Base-by-base conservation (phyloP, 2,888 invertebrate species). In the Dorcus parallelipipedus region DNA sequence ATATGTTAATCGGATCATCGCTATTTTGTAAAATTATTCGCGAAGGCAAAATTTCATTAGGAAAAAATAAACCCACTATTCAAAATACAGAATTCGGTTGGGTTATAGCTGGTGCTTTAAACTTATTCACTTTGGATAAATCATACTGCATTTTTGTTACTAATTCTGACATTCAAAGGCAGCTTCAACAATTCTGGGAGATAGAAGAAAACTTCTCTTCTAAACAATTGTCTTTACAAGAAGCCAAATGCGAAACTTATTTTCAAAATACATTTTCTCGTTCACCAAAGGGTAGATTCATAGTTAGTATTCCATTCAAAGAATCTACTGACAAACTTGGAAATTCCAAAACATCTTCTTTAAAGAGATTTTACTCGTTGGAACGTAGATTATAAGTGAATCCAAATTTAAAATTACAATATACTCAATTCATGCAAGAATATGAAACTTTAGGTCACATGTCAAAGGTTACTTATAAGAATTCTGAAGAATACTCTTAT, bases 11-110 rank as follows among this genome's bases (percentile, higher is more conserved):
- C 9, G 40, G 40, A n/a, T 9, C 56, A 10, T 45, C 43, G 7
- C n/a, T 60, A 14, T 60, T 60, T 40, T 56, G 54, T 48, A 9
- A 49, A 39, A 7, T 60, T 2, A 10, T 56, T 5, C 49, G 48
- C 5, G 38, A 43, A 17, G 56, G 47, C 8, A 52, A 49, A 40
- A 43, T 60, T 33, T 33, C 38, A 20, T 23, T 52, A 40, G 26
- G 20, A n/a, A 42, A 49, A n/a, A 49, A 10, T 17, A 8, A 33
- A 14, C 33, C 45, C 8, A 33, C 42, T 9, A 9, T 56, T 10
- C 43, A 56, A 56, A 56, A 59, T 41, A 59, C 59, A 1, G 23
- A 38, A 7, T 52, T 59, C 4, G 52, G 52, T 26, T 56, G 56
- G 51, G 48, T 47, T 23, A 43, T 56, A 38, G 43, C 56, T 6